Evolutionary conservation across 2,888 invertebrate genomes (phyloP), one percentile per base, ranked within the genome.

Genomic region (Branchipolynoe longqiensis): DNA sequence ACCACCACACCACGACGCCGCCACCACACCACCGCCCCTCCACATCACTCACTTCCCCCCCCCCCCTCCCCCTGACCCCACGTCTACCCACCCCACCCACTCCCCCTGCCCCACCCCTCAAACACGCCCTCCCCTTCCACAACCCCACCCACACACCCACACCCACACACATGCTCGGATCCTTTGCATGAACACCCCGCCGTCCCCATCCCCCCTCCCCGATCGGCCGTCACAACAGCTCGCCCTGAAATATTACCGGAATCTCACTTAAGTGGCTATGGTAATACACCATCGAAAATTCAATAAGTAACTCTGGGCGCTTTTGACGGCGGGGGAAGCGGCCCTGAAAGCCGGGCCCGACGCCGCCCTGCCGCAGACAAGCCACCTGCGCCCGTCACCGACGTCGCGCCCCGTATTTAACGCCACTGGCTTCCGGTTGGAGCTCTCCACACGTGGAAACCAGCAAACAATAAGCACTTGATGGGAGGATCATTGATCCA

Each of bases 241-340:
- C n/a, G 33, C 36, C 31, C 78, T 78, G 78, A 78, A 78, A 78
- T 78, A 78, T 78, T 25, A 78, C 78, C 48, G 83, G 83, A 83
- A 83, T 62, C 54, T 31, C 33, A 28, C 69, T 69, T 69, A 83
- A 83, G 83, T 83, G 69, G 64, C 83, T 83, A 83, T 69, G 83
- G 64, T 83, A 83, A 83, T 83, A 64, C 83, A 48, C 83, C 83
- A 64, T 64, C 83, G 78, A 78, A 78, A 18, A 78, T 78, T 78
- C 78, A 78, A 78, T 78, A 78, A 40, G 48, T 41, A n/a, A 48
- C 18, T 78, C 22, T 25, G 54, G 48, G 18, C 33, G 48, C 78
- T 41, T 41, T 48, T 25, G 54, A 48, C 28, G 41, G 78, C 48
- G 36, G 8, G 22, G 36, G 38, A 69, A 36, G 69, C 69, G 38